A percentile compares a stretch with the other conserved stretches of the same genome.
These are phyloP conservation scores for Drosophila merina DNA, from an alignment of 2,888 invertebrate species.

Conservation along the genomic window DNA sequence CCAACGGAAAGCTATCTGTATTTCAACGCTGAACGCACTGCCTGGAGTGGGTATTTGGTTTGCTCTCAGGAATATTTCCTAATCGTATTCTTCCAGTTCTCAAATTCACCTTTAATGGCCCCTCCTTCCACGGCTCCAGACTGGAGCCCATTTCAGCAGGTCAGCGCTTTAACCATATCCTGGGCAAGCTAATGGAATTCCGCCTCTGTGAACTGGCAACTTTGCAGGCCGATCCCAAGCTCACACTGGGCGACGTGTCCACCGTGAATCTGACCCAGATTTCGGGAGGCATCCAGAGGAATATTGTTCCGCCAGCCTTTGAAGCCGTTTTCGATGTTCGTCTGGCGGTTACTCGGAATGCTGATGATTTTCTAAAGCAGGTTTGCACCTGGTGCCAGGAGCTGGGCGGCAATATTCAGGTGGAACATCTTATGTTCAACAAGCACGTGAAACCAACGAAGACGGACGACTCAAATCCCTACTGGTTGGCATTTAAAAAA, in stretches of 20 bases:
- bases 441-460: slow-evolving; percentile 86
- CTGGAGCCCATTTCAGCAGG: slow-evolving; percentile 88
- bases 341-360: slow-evolving; percentile 85
- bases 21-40: slow-evolving; percentile 87
- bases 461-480: slow-evolving; percentile 87
- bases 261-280: slow-evolving; percentile 89
- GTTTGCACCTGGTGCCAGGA: slow-evolving; percentile 86
- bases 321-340: slow-evolving; percentile 88
- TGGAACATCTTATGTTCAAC: slow-evolving; percentile 88
- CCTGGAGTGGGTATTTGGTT: slow-evolving; percentile 87
- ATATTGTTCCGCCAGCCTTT: slow-evolving; percentile 91
- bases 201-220: slow-evolving; percentile 86
- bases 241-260: slow-evolving; percentile 88
- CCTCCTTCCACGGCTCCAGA: slow-evolving; percentile 90
- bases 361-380: slow-evolving; percentile 86
- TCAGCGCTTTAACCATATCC: slow-evolving; percentile 87
- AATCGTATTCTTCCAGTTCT: slow-evolving; percentile 82
- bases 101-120: slow-evolving; percentile 87
- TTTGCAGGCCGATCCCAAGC: slow-evolving; percentile 83
- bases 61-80: neutral
- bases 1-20: slow-evolving; percentile 87
- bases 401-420: slow-evolving; percentile 88
- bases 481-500: slow-evolving; percentile 89
- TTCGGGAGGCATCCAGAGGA: slow-evolving; percentile 90
- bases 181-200: slow-evolving; percentile 87